Evolutionary conservation across 2,113 vertebrate genomes (phyloP), one percentile per base, ranked within the genome.

Genomic region (Thamnaconus septentrionalis): DNA sequence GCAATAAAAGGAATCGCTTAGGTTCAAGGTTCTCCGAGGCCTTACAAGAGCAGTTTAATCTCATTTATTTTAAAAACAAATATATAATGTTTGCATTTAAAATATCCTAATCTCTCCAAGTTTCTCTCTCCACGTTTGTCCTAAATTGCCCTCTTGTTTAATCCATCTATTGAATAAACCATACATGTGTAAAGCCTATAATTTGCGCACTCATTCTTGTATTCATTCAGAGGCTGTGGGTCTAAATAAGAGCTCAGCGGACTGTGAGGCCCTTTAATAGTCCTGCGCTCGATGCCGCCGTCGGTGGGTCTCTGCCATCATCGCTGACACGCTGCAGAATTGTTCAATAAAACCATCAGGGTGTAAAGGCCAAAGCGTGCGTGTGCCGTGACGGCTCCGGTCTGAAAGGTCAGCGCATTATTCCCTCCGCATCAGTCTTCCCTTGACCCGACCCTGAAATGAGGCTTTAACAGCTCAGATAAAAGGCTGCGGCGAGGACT

Each of bases 351-450:
- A 84, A 74, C n/a, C 71, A 62, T 41, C 4, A 40, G 54, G 12
- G 61, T 67, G 67, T 69, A 59, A 84, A 69, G 0, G 49, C 54
- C 63, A 66, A 41, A 46, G 49, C 45, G n/a, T 57, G 58, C 55
- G 41, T 66, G 43, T 7, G 9, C 7, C 3, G 10, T 18, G 8
- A 49, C 3, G 59, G 56, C 66, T 76, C 72, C 56, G 40, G 53
- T 73, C 68, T 61, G 64, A 83, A 81, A 85, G 73, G 68, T 67
- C 73, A 46, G 5, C 40, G 12, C 8, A 55, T 65, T 59, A 68
- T 79, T 73, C 53, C 18, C 12, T 45, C 31, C 3, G 42, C 60
- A 45, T 77, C 11, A 72, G 56, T 49, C 65, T 65, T 71, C 9
- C 67, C 59, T 71, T 56, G 55, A 75, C 56, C 51, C 62, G 61